phyloP scores from a whole-genome alignment of 1,140 invertebrate genomes.

The Hycleus phaleratus region DNA sequence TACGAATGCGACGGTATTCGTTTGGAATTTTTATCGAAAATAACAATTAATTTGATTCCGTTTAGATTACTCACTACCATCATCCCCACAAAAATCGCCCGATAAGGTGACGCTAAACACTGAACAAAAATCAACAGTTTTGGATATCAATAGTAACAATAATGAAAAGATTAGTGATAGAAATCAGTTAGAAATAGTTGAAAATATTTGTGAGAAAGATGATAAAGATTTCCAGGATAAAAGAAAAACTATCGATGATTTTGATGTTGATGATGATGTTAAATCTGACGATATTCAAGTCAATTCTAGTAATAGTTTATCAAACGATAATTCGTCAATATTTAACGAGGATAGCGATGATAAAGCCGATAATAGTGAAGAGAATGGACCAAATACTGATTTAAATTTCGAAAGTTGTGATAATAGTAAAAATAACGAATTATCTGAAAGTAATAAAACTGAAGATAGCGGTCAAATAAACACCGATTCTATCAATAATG shows the following conservation, averaged over 20 bases:
- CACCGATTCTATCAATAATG: neutral
- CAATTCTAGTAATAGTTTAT: slow-evolving; percentile 7
- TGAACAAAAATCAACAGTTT: slow-evolving; percentile 3
- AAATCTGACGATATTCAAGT: slow-evolving; percentile 4
- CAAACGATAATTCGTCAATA: neutral
- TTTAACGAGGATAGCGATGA: neutral
- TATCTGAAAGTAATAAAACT: neutral
- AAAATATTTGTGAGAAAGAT: slow-evolving; percentile 11
- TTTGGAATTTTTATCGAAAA: neutral
- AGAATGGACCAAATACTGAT: slow-evolving; percentile 1
- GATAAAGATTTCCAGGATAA: slow-evolving; percentile 31
- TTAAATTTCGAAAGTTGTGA: slow-evolving; percentile 10
- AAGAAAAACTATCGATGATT: slow-evolving; percentile 21
- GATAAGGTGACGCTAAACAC: slow-evolving; percentile 17
- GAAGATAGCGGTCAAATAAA: neutral
- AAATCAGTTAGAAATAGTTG: neutral
- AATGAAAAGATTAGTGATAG: slow-evolving; percentile 13
- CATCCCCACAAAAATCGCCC: slow-evolving; percentile 41
- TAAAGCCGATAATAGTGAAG: neutral
- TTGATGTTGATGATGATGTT: neutral
- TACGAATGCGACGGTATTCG: slow-evolving; percentile 35
- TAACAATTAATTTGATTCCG: slow-evolving; percentile 11
- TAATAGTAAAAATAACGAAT: slow-evolving; percentile 15
- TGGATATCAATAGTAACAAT: slow-evolving; percentile 25
- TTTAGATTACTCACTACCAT: slow-evolving; percentile 43